Percentiles rank a stretch among this genome's conserved stretches.
Evolutionary conservation across 2,797 vertebrate species (phyloP).

Genomic region (Sebastes ruberrimus): DNA sequence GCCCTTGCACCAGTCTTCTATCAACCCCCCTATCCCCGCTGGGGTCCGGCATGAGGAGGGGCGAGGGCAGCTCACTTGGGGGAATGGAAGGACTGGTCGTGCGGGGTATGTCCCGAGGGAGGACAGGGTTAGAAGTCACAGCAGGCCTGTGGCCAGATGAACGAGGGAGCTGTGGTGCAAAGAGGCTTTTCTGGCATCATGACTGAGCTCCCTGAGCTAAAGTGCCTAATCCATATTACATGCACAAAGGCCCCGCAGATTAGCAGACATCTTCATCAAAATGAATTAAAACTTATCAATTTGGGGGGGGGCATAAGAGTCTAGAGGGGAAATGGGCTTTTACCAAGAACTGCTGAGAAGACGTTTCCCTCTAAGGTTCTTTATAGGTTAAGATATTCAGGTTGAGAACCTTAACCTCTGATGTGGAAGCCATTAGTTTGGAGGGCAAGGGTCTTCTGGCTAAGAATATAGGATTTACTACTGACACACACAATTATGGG

Average conservation of each 20-base stretch:
- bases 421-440: constrained; percentile 78
- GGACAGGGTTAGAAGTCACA: constrained; percentile 73
- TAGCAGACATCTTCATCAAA: constrained; percentile 75
- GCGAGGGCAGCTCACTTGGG: constrained; percentile 60
- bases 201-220: constrained; percentile 75
- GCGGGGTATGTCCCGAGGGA: constrained; percentile 60
- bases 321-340: constrained; percentile 58
- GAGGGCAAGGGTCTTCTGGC: constrained; percentile 61
- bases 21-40: constrained; percentile 41
- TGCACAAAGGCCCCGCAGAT: constrained; percentile 74
- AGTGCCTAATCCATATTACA: constrained; percentile 84
- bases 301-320: constrained; percentile 23
- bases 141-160: constrained; percentile 78
- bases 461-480: constrained; percentile 72
- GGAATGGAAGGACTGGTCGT: constrained; percentile 59
- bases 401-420: constrained; percentile 68
- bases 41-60: constrained; percentile 35
- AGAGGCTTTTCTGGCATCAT: constrained; percentile 80
- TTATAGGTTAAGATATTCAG: constrained; percentile 74
- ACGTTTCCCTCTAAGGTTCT: constrained; percentile 63
- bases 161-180: constrained; percentile 66
- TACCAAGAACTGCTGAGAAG: constrained; percentile 63
- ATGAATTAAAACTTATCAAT: constrained; percentile 75
- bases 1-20: constrained; percentile 69
- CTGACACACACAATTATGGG: constrained; percentile 60